Evolutionary conservation across 2,888 invertebrate species (phyloP).

Genomic region (Scrobipalpa atriplicella): DNA sequence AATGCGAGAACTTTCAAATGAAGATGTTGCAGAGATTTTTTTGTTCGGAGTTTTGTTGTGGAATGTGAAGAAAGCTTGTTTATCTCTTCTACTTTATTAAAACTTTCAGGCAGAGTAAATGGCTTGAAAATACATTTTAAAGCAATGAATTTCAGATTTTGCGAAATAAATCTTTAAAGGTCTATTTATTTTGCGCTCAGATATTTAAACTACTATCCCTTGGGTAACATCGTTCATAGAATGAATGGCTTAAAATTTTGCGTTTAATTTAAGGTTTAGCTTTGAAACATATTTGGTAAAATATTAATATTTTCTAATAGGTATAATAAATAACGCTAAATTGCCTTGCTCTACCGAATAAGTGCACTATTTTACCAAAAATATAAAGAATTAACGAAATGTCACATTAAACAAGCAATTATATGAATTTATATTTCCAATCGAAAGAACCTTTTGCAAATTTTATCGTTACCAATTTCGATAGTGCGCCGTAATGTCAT

Average conservation of each 20-base stretch:
- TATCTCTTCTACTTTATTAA: conserved; percentile 10
- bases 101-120: conserved; percentile 4
- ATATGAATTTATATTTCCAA: conserved; percentile 73
- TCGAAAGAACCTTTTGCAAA: conserved; percentile 52
- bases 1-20: conserved; percentile 63
- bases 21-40: conserved; percentile 48
- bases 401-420: conserved; percentile 69
- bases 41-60: conserved; percentile 30
- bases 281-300: neutral
- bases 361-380: conserved; percentile 39
- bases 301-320: conserved; percentile 7
- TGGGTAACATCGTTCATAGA: conserved; percentile 18
- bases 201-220: conserved; percentile 11
- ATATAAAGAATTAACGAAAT: conserved; percentile 46
- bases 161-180: conserved; percentile 15
- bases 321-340: conserved; percentile 47
- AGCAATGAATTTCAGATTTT: conserved; percentile 21
- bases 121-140: conserved; percentile 11
- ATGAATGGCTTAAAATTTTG: conserved; percentile 36
- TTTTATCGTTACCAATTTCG: conserved; percentile 76
- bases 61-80: conserved; percentile 12
- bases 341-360: conserved; percentile 35
- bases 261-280: conserved; percentile 5
- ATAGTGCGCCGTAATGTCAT: conserved; percentile 67
- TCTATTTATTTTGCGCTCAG: conserved; percentile 12